Conservation (phyloP, 1,140 invertebrate genomes). For the Drosophila funebris region DNA sequence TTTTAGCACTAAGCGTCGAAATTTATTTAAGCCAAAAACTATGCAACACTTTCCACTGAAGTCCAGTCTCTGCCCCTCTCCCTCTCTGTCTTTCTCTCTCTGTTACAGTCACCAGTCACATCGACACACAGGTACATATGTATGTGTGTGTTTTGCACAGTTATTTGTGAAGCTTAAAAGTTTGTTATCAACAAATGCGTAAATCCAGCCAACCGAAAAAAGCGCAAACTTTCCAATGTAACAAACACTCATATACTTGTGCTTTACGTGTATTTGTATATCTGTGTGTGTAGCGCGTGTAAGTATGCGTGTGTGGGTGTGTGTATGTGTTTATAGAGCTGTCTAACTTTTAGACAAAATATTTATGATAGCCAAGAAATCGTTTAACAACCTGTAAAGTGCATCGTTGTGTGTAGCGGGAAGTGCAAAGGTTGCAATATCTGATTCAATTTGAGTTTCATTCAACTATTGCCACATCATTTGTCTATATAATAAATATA, state of each 20-base stretch:
- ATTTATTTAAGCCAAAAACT: constrained; percentile 52
- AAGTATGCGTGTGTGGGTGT: constrained; percentile 3
- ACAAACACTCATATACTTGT: constrained; percentile 46
- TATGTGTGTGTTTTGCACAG: constrained; percentile 52
- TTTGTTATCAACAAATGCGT: constrained; percentile 81
- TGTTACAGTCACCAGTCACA: constrained; percentile 36
- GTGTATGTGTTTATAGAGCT: constrained; percentile 50
- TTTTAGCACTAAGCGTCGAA: constrained; percentile 38
- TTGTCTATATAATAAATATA: neutral
- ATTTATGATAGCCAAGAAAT: constrained; percentile 73
- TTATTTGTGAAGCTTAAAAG: constrained; percentile 74
- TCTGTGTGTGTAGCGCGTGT: too few species aligned
- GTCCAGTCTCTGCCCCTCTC: neutral
- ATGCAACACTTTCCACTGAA: constrained; percentile 28
- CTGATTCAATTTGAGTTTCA: constrained; percentile 10
- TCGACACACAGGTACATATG: constrained; percentile 21
- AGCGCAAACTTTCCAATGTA: constrained; percentile 51
- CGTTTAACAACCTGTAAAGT: constrained; percentile 62
- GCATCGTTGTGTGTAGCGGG: neutral
- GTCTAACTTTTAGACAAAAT: constrained; percentile 77
- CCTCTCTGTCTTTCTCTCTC: too few species aligned
- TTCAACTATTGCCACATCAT: constrained; percentile 8
- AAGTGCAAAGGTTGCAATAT: constrained; percentile 17
- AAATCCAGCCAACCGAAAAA: constrained; percentile 65
- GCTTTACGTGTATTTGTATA: constrained; percentile 1